phyloP scores from a whole-genome alignment of 2,888 invertebrate genomes.

The Meliscaeva auricollis region DNA sequence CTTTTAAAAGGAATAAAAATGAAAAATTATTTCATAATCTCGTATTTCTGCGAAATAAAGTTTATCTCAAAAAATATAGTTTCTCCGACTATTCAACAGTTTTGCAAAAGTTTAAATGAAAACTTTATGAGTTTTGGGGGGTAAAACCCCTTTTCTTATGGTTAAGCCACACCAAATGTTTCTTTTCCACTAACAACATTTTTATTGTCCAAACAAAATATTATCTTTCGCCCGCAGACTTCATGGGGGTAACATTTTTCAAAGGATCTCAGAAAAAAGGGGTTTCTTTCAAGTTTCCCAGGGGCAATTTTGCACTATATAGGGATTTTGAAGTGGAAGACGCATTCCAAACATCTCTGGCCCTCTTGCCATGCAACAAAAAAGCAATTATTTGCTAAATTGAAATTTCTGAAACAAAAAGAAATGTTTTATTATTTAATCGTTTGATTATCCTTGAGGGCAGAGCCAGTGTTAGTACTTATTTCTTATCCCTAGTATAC shows the following conservation, averaged over 20 bases:
- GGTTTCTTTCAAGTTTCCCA: neutral
- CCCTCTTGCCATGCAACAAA: neutral
- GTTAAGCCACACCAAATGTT: constrained; percentile 2
- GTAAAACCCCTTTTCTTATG: neutral
- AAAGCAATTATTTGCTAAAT: constrained; percentile 46
- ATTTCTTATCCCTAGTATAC: neutral
- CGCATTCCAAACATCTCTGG: neutral
- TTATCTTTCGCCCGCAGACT: constrained; percentile 3
- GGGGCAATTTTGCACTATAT: neutral
- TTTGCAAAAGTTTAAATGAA: constrained; percentile 38
- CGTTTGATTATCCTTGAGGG: constrained; percentile 13
- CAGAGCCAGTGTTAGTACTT: constrained; percentile 26
- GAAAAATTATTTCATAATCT: neutral
- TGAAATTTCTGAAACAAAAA: constrained; percentile 40
- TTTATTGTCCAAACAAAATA: constrained; percentile 35
- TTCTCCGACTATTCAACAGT: constrained; percentile 42
- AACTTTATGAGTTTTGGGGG: neutral
- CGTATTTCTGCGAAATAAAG: neutral
- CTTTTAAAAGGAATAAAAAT: neutral
- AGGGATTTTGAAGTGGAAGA: neutral
- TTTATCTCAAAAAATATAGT: constrained; percentile 1
- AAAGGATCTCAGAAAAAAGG: neutral
- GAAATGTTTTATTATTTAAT: constrained; percentile 1
- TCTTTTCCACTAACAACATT: constrained; percentile 36
- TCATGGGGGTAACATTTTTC: neutral